Conservation (phyloP, 23 tunicate species). For the Clavelina lepadiformis region DNA sequence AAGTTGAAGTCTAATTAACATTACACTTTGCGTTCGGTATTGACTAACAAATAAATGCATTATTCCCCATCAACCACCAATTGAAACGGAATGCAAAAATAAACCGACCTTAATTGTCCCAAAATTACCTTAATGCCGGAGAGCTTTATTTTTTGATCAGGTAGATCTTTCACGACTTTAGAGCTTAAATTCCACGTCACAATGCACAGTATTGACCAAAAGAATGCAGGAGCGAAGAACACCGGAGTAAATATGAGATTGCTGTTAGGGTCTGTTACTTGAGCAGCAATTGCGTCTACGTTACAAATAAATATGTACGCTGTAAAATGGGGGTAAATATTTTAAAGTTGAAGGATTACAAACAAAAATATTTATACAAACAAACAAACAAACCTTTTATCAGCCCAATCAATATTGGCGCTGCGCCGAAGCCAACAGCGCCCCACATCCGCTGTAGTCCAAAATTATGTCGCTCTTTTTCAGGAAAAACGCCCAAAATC, state of each 20-base stretch:
- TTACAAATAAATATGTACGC: no score
- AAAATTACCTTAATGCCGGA: no score
- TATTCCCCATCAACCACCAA: no score
- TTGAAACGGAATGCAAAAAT: no score
- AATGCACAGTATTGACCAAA: not conserved
- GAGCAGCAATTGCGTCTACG: not conserved
- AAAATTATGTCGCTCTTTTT: constrained; percentile 28
- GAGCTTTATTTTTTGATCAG: no score
- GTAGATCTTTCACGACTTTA: no score
- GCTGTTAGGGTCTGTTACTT: not conserved
- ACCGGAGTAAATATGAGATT: not conserved
- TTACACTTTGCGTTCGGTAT: no score
- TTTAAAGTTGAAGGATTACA: not conserved
- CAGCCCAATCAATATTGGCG: constrained; percentile 20
- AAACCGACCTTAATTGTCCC: no score
- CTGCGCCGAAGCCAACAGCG: constrained; percentile 35
- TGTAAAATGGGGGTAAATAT: not conserved
- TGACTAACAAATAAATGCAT: no score
- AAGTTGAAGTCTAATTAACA: no score
- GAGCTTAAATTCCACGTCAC: not conserved
- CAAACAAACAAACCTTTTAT: constrained; percentile 31
- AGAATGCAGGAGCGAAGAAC: not conserved
- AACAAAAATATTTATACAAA: not conserved
- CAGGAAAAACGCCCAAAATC: constrained; percentile 21
- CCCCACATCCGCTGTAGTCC: constrained; percentile 61